phyloP scores from a whole-genome alignment of 1,140 invertebrate species.

The Bradynema listronoti region DNA sequence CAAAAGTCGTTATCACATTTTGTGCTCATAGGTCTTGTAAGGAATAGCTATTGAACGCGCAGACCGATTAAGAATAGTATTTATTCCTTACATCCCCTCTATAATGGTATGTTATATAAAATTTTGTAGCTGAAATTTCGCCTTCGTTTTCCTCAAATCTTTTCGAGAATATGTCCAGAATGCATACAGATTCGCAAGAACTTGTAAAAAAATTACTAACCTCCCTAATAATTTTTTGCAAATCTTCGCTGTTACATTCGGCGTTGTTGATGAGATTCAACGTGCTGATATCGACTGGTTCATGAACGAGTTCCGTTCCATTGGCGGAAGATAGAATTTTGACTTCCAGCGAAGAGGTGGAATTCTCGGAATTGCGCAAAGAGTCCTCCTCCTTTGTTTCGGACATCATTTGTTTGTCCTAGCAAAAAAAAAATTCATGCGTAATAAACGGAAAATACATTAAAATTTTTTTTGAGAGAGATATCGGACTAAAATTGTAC shows the following conservation, averaged over 20 bases:
- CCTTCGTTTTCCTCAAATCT: background rate
- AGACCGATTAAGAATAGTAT: too few relatives aligned
- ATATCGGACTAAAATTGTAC: background rate
- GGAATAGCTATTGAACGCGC: too few relatives aligned
- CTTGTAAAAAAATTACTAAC: constrained; percentile 15
- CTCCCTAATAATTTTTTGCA: constrained; percentile 30
- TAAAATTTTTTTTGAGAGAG: background rate
- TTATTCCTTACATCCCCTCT: too few relatives aligned
- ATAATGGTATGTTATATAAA: background rate
- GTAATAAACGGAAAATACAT: constrained; percentile 1
- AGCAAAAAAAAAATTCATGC: constrained; percentile 2
- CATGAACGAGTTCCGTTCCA: constrained; percentile 11
- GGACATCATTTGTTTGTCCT: constrained; percentile 3
- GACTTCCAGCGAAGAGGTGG: background rate
- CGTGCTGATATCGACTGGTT: constrained; percentile 33
- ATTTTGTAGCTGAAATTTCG: background rate
- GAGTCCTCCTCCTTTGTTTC: background rate
- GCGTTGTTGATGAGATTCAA: constrained; percentile 42
- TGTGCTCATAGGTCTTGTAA: too few relatives aligned
- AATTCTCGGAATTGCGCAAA: background rate
- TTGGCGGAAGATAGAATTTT: constrained; percentile 2
- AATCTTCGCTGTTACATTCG: constrained; percentile 42
- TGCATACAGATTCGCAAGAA: background rate
- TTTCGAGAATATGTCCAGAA: constrained; percentile 2
- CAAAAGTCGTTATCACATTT: too few relatives aligned